These are phyloP conservation scores for Cheilosia variabilis DNA, from an alignment of 2,888 invertebrate species.

Conservation along the genomic window DNA sequence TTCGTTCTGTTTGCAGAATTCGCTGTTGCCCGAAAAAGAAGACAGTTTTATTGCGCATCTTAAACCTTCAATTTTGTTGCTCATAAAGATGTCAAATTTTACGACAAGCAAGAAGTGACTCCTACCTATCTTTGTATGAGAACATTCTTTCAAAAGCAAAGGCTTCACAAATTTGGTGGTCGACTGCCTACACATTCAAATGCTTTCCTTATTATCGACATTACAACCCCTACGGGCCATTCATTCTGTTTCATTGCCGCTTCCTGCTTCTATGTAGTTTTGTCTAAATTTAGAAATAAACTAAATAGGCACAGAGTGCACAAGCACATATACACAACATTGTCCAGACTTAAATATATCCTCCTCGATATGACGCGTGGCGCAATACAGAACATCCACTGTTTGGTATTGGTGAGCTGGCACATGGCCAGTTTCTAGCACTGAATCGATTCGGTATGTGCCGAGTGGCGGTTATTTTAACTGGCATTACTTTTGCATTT, in stretches of 20 bases:
- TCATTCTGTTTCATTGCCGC: background rate
- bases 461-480: background rate
- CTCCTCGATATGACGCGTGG: background rate
- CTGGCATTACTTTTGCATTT: background rate
- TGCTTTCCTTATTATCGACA: too few relatives aligned
- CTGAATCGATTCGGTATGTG: background rate
- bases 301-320: background rate
- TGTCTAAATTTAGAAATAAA: background rate
- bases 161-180: background rate
- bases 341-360: conserved; percentile 38
- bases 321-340: background rate
- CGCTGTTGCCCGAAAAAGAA: too few relatives aligned
- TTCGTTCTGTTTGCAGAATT: too few relatives aligned
- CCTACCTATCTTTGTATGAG: too few relatives aligned
- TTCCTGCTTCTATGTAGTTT: background rate
- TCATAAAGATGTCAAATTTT: too few relatives aligned
- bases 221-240: too few relatives aligned
- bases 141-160: too few relatives aligned
- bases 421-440: conserved; percentile 29
- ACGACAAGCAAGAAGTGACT: too few relatives aligned
- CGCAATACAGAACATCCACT: conserved; percentile 18
- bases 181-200: too few relatives aligned
- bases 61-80: too few relatives aligned
- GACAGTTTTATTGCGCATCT: too few relatives aligned
- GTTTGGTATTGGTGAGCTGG: conserved; percentile 46